Base-by-base conservation (phyloP, 2,113 vertebrate species). In the Mellivora capensis region DNA sequence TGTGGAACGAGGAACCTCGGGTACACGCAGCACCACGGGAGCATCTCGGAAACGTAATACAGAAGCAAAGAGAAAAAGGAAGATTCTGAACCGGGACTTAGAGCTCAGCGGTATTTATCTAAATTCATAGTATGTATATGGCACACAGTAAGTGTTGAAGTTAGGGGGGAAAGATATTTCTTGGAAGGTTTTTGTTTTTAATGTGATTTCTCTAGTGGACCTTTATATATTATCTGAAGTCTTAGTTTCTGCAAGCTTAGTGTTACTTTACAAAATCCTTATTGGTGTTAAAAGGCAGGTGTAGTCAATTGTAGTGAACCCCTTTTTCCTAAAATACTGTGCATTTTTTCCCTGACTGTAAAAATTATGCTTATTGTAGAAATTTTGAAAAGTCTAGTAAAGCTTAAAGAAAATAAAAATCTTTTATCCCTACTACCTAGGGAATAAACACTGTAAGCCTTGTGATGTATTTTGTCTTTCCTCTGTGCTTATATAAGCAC, bases 361-460 rank as follows among this genome's bases (percentile, higher is more conserved):
- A 92, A 97, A 97, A 96, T 93, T 87, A 93, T 83, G 91, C 31
- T 90, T 96, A 87, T 89, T 93, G 20, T 61, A 85, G 93, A 92
- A 96, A 85, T 91, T 91, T 90, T 96, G 77, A 62, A 83, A 97
- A 94, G 72, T 83, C 61, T 64, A 87, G 34, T 95, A 95, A 95
- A 96, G 6, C 76, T 94, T 94, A 81, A 96, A 69, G 74, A 93
- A 94, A 93, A 97, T 76, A 87, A 97, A 94, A 96, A 84, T 86
- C 42, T 39, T 88, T 77, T 37, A 77, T 94, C 76, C 14, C 25
- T 91, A 21, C 85, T 44, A 74, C 69, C 76, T 87, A 44, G 91
- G 81, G 80, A 93, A 80, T 93, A 64, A 91, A 44, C 34, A 49
- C 57, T 37, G 4, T 86, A 96, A 93, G 52, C 54, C 44, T 81